phyloP scores from a whole-genome alignment of 2,888 invertebrate species.

The Osedax fenrisi region DNA sequence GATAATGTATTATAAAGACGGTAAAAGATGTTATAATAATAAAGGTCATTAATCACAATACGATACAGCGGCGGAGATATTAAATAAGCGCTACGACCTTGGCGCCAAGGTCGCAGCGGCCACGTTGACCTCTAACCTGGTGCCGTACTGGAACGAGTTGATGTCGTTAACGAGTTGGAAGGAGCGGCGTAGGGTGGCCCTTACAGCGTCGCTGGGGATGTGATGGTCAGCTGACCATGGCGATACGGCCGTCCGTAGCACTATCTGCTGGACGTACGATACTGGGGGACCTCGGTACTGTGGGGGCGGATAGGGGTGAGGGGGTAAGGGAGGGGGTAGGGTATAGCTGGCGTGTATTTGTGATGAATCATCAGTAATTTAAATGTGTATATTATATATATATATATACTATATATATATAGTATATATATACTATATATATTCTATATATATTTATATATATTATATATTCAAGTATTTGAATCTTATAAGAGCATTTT shows the following conservation, averaged over 20 bases:
- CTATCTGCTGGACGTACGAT: conserved; percentile 53
- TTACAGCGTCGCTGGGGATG: conserved; percentile 74
- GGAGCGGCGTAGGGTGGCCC: conserved; percentile 75
- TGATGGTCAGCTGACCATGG: conserved; percentile 70
- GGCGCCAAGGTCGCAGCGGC: background rate
- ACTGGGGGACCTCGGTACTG: conserved; percentile 53
- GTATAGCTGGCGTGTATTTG: too few relatives aligned
- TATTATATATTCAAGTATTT: too few relatives aligned
- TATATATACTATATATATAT: too few relatives aligned
- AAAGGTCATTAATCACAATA: too few relatives aligned
- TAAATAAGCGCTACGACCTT: conserved; percentile 15
- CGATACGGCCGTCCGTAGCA: conserved; percentile 59
- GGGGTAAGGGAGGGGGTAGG: background rate
- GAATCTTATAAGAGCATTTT: too few relatives aligned
- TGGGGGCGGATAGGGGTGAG: conserved; percentile 38
- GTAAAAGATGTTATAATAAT: too few relatives aligned
- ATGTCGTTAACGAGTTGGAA: conserved; percentile 76
- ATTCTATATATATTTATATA: too few relatives aligned
- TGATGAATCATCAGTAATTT: too few relatives aligned
- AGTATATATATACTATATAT: too few relatives aligned
- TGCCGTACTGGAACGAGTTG: conserved; percentile 66
- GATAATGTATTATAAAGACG: too few relatives aligned
- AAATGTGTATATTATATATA: too few relatives aligned
- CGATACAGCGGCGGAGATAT: too few relatives aligned
- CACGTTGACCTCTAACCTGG: conserved; percentile 54